Conservation (phyloP, 2,797 vertebrate genomes). For the Gambusia yucatana region DNA sequence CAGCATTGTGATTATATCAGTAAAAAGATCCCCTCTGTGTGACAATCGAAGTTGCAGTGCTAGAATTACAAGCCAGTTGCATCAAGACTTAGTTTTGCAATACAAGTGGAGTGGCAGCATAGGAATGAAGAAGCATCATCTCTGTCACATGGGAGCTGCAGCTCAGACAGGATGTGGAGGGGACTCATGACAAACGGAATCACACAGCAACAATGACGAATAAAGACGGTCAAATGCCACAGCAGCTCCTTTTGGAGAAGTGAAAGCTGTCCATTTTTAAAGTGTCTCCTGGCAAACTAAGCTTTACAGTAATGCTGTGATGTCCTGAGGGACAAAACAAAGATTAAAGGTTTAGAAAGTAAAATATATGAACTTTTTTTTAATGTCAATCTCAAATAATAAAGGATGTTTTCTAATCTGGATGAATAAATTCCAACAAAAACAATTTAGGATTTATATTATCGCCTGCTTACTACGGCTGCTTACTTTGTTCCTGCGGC, state of each 20-base stretch:
- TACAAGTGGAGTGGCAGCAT: conserved; percentile 14
- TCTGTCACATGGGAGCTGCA: conserved; percentile 31
- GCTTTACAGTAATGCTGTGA: neutral
- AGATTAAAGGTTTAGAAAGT: neutral
- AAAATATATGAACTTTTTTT: neutral
- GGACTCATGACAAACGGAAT: neutral
- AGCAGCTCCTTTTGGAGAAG: neutral
- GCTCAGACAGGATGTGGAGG: conserved; percentile 31
- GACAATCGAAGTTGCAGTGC: neutral
- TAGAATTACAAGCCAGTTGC: conserved; percentile 1
- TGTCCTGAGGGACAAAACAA: neutral
- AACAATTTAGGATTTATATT: neutral
- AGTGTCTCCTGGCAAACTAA: neutral
- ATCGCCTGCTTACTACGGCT: neutral
- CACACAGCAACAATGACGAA: neutral
- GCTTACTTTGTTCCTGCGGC: neutral
- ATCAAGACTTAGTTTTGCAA: conserved; percentile 15
- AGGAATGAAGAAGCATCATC: conserved; percentile 21
- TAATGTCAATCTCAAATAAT: neutral
- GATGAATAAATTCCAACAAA: neutral
- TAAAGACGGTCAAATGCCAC: neutral
- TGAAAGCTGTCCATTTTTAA: neutral
- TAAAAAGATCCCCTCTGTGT: neutral
- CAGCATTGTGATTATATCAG: neutral
- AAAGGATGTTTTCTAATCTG: neutral